Conservation (phyloP, 1,140 invertebrate genomes). For the Cydia amplana region DNA sequence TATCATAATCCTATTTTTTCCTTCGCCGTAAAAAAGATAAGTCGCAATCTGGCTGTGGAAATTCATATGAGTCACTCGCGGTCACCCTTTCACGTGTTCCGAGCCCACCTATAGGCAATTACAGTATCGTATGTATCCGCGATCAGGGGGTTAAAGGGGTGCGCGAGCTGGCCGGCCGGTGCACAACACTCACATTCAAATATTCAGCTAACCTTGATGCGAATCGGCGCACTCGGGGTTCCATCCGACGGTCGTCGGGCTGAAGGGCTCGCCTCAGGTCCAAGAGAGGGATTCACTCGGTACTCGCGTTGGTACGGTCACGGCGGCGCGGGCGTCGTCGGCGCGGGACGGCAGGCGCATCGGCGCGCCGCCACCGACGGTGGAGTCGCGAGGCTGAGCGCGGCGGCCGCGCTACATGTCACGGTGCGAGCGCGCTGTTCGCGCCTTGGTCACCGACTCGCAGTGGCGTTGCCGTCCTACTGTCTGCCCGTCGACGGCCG, state of each 20-base stretch:
- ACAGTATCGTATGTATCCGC: constrained; percentile 58
- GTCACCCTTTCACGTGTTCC: constrained; percentile 54
- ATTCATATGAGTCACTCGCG: constrained; percentile 61
- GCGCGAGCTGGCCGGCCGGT: constrained; percentile 54
- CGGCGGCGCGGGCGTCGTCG: constrained; percentile 53
- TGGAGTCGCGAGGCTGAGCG: constrained; percentile 69
- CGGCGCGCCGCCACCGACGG: constrained; percentile 72
- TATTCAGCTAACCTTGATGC: constrained; percentile 77
- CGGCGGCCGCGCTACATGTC: constrained; percentile 74
- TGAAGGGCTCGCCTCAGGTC: constrained; percentile 69
- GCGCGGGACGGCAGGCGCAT: constrained; percentile 68
- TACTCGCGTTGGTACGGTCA: constrained; percentile 45
- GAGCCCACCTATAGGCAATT: constrained; percentile 63
- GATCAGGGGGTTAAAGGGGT: constrained; percentile 62
- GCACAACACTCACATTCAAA: constrained; percentile 73
- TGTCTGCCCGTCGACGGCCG: constrained; percentile 67
- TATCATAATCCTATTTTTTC: background rate
- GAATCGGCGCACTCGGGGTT: constrained; percentile 77
- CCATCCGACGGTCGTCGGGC: constrained; percentile 73
- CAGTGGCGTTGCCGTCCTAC: constrained; percentile 76
- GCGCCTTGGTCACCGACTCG: constrained; percentile 74
- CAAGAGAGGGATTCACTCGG: constrained; percentile 58
- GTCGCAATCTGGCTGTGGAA: constrained; percentile 41
- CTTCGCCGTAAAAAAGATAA: background rate
- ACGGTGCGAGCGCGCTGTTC: constrained; percentile 72